Percentiles rank a stretch among this genome's conserved stretches.
These are phyloP conservation scores for Triops cancriformis DNA, from an alignment of 1,140 invertebrate species.

Conservation along the genomic window DNA sequence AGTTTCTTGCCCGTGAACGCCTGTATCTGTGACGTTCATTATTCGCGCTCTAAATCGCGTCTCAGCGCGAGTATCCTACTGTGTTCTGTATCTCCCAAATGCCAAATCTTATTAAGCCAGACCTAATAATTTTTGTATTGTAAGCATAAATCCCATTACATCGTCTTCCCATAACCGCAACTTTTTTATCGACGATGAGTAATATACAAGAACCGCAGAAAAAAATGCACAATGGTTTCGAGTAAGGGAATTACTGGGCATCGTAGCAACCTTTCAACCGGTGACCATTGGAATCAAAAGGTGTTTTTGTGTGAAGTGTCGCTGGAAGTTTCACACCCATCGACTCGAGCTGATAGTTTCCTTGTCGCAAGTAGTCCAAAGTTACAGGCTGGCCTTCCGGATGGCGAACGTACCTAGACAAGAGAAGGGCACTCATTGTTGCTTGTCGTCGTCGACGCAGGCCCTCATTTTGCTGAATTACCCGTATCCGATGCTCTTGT, in stretches of 20 bases:
- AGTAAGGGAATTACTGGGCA: neutral
- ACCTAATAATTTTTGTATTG: conserved; percentile 9
- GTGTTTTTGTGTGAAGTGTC: conserved; percentile 57
- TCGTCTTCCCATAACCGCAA: neutral
- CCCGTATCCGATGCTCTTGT: conserved; percentile 58
- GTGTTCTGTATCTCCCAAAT: neutral
- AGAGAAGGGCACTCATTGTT: neutral
- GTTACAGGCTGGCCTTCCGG: conserved; percentile 50
- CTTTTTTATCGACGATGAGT: neutral
- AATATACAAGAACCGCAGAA: neutral
- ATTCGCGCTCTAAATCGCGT: neutral
- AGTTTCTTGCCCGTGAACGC: neutral
- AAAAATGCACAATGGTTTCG: neutral
- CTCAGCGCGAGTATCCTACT: neutral
- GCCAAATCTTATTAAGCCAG: neutral
- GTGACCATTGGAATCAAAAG: conserved; percentile 66
- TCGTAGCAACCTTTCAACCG: conserved; percentile 43
- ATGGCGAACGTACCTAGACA: conserved; percentile 46
- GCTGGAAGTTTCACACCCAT: conserved; percentile 63
- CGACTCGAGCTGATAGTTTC: conserved; percentile 68
- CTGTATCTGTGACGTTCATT: neutral
- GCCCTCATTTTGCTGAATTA: conserved; percentile 39
- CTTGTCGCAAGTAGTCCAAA: conserved; percentile 56
- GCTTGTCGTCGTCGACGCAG: neutral
- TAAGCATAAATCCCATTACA: conserved; percentile 11